These are phyloP conservation scores for Stegana nigrithorax DNA, from an alignment of 2,888 invertebrate species.

Conservation along the genomic window DNA sequence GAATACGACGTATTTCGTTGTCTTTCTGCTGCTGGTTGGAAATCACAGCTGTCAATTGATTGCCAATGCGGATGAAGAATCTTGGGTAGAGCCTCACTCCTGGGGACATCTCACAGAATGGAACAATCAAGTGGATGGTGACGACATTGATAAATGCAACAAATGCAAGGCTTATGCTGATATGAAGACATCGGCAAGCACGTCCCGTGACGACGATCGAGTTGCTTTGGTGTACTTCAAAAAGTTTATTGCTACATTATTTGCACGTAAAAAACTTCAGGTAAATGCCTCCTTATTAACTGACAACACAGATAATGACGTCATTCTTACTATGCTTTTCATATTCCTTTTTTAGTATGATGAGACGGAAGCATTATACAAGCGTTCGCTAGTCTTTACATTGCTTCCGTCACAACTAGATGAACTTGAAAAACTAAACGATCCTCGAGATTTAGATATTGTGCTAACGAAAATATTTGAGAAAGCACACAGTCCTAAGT, in stretches of 20 bases:
- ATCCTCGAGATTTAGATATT: conserved; percentile 60
- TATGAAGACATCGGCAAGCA: too few relatives aligned
- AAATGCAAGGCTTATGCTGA: background rate
- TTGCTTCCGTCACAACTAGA: conserved; percentile 47
- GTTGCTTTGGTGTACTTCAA: conserved; percentile 54
- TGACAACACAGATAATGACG: conserved; percentile 31
- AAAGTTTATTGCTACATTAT: conserved; percentile 52
- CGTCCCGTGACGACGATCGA: conserved; percentile 37
- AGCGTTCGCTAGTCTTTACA: conserved; percentile 48
- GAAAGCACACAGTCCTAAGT: conserved; percentile 31
- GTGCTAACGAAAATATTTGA: conserved; percentile 49
- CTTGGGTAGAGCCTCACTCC: conserved; percentile 7
- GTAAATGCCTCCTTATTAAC: conserved; percentile 32
- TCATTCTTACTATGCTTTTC: conserved; percentile 32
- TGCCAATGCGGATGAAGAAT: background rate
- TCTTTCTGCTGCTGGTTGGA: background rate
- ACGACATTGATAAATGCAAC: background rate
- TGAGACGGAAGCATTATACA: conserved; percentile 30
- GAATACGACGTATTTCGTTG: background rate
- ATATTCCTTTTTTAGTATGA: conserved; percentile 42
- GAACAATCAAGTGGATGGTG: background rate
- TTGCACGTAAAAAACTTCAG: conserved; percentile 44
- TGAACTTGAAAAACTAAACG: conserved; percentile 45
- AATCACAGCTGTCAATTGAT: background rate
- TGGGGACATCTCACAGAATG: conserved; percentile 7